Base-by-base conservation (phyloP, 1,140 invertebrate genomes). In the Myzus persicae region DNA sequence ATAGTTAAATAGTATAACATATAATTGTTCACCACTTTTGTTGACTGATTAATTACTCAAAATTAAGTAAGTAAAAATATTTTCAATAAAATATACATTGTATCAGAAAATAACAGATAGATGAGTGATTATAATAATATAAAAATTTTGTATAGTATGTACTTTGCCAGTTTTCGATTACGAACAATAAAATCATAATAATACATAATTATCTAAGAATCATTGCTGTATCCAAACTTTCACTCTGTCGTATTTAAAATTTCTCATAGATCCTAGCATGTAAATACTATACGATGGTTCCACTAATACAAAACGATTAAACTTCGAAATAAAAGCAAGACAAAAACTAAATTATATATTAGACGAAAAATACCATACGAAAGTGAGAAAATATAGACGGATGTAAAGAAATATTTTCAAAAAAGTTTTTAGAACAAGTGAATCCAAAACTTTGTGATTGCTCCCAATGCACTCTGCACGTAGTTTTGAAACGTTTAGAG, bases 401-500 rank as follows among this genome's bases (percentile, higher is more conserved):
- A 51, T 54, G n/a, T n/a, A 89, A 26, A 4, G 22, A 54, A 89
- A 54, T 38, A 54, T 89, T 54, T 38, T 26, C 36, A 36, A 88
- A 88, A 46, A 89, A 54, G 31, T 26, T 38, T 54, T 89, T 89
- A n/a, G 48, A 89, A 31, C 48, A 54, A 89, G 36, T 89, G 44
- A 89, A 18, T 40, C 36, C 0, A 40, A 89, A 40, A 89, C n/a
- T 38, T 54, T 54, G 85, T 89, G n/a, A 54, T 54, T 38, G 54
- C 48, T 89, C 26, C 44, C 18, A 31, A n/a, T 48, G 44, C 31
- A 22, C 42, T 87, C 2, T 22, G 11, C 18, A 22, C 36, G 76
- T 38, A 22, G 36, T 82, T 22, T 87, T 20, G 14, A 87, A 87
- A 44, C 20, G 5, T 87, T 48, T 48, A 44, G n/a, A 87, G 36